Conservation (phyloP, 2,888 invertebrate species). For the Trichacis sp. region DNA sequence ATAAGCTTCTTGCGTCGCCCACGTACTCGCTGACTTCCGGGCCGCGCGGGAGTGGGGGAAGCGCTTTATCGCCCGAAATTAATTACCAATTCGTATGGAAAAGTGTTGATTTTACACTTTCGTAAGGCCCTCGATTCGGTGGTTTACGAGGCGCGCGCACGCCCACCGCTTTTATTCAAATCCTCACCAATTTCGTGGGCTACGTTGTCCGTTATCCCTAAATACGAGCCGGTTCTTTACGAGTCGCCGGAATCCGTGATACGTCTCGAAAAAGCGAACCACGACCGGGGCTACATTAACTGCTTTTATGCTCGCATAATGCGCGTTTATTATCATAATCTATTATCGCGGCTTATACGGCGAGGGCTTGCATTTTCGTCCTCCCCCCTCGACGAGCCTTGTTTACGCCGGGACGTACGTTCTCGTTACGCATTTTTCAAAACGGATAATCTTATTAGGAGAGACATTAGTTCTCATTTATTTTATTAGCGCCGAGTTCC, state of each 20-base stretch:
- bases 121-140: slow-evolving; percentile 5
- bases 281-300: slow-evolving; percentile 13
- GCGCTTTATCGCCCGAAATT: slow-evolving; percentile 11
- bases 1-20: slow-evolving; percentile 4
- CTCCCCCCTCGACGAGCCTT: slow-evolving; percentile 11
- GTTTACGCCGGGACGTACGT: slow-evolving; percentile 3
- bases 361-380: slow-evolving; percentile 43
- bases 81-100: slow-evolving; percentile 18
- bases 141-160: slow-evolving; percentile 29
- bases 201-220: slow-evolving; percentile 40
- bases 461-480: slow-evolving; percentile 28
- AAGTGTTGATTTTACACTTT: slow-evolving; percentile 24
- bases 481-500: slow-evolving; percentile 6
- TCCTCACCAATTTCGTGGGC: slow-evolving; percentile 41
- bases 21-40: slow-evolving; percentile 13
- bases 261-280: too few species aligned
- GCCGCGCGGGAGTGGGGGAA: not conserved
- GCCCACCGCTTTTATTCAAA: slow-evolving; percentile 37
- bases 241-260: slow-evolving; percentile 23
- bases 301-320: slow-evolving; percentile 58
- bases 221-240: slow-evolving; percentile 40
- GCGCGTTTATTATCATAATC: slow-evolving; percentile 65
- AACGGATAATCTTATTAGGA: slow-evolving; percentile 24
- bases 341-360: slow-evolving; percentile 61
- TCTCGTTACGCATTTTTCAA: slow-evolving; percentile 11